A percentile compares a stretch with the other conserved stretches of the same genome.
These are phyloP conservation scores for Mesocentrotus franciscanus DNA, from an alignment of 53 echinoderm and acorn worm genomes.

Conservation along the genomic window DNA sequence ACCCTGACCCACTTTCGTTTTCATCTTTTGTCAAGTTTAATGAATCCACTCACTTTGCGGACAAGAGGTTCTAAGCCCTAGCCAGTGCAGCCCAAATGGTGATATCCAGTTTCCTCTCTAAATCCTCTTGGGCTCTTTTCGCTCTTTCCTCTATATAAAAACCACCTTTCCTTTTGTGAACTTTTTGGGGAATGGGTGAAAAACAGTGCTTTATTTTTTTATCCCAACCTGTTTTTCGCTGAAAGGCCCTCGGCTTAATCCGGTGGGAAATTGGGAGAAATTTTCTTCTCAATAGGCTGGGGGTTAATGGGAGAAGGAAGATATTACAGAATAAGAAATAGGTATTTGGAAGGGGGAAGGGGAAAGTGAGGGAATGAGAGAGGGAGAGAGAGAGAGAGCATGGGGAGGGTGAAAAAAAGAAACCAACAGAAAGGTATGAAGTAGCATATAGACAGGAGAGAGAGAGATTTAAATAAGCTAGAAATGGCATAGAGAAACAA, in stretches of 20 bases:
- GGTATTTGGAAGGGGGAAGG: not conserved
- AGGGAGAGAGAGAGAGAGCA: not conserved
- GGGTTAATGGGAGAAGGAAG: not conserved
- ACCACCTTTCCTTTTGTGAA: constrained; percentile 46
- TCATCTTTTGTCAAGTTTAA: constrained; percentile 45
- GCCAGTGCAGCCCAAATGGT: not conserved
- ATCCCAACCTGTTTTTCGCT: constrained; percentile 46
- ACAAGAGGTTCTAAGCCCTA: not conserved
- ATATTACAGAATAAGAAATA: not conserved
- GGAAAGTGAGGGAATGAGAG: not conserved
- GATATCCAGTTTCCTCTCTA: not conserved
- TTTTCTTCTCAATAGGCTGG: not conserved
- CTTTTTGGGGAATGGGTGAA: constrained; percentile 13
- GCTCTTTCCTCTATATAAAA: constrained; percentile 39
- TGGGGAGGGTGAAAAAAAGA: not conserved
- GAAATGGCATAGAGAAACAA: too few species aligned
- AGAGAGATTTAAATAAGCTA: too few species aligned
- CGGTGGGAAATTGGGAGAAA: constrained; percentile 32
- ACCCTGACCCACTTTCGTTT: constrained; percentile 39
- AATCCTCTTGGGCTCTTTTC: not conserved
- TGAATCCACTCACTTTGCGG: constrained; percentile 15
- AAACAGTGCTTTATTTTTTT: not conserved
- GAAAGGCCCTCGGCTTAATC: constrained; percentile 38
- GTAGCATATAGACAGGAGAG: too few species aligned
- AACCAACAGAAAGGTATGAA: too few species aligned